Evolutionary conservation across 37 sponge, comb jelly and placozoan species (phyloP).

Genomic region (Mnemiopsis leidyi): DNA sequence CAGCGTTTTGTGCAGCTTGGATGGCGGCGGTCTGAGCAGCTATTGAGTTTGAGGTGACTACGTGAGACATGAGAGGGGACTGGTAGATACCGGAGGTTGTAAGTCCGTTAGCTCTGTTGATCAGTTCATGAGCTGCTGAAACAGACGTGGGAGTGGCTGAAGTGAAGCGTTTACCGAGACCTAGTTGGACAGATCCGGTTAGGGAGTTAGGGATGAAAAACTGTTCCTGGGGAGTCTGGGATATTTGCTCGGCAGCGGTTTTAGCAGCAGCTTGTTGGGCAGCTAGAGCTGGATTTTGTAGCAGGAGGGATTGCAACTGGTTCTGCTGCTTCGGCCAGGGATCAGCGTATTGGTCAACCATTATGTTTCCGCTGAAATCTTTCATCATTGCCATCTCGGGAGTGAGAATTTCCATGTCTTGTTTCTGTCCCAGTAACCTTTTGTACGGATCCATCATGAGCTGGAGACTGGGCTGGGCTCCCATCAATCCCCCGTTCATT

Average conservation of each 20-base stretch:
- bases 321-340: neutral
- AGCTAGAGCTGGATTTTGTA: conserved; percentile 32
- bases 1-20: neutral
- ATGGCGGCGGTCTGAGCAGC: conserved; percentile 56
- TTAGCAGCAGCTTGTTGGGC: conserved; percentile 36
- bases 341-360: conserved; percentile 59
- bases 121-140: conserved; percentile 26
- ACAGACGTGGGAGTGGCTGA: neutral
- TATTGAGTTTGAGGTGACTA: conserved; percentile 16
- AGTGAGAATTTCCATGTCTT: conserved; percentile 48
- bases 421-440: conserved; percentile 33
- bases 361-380: conserved; percentile 40
- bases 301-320: neutral
- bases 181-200: neutral
- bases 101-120: conserved; percentile 61
- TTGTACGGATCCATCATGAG: conserved; percentile 60
- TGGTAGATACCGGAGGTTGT: conserved; percentile 53
- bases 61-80: conserved; percentile 52
- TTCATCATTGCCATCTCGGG: conserved; percentile 66
- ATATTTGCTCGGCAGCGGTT: neutral
- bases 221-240: conserved; percentile 29
- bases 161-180: conserved; percentile 44
- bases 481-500: conserved; percentile 8
- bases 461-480: neutral
- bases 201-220: conserved; percentile 44